These are phyloP conservation scores for Tholera decimalis DNA, from an alignment of 2,888 invertebrate genomes.

Conservation along the genomic window DNA sequence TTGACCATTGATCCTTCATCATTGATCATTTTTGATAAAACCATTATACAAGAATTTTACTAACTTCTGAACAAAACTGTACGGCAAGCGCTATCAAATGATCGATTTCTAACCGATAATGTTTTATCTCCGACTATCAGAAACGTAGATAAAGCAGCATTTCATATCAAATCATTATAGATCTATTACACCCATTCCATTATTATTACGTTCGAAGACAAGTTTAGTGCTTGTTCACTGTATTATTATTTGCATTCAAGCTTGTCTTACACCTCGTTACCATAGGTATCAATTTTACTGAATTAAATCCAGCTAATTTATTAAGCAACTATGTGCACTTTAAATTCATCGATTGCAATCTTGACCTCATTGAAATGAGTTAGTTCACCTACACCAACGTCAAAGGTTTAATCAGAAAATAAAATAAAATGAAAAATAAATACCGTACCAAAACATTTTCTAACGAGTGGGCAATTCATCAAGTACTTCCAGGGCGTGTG, in stretches of 20 bases:
- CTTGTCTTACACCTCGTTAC: conserved; percentile 48
- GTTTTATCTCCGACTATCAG: conserved; percentile 45
- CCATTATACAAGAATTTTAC: conserved; percentile 54
- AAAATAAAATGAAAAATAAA: conserved; percentile 75
- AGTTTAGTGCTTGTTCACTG: conserved; percentile 33
- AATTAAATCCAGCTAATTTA: conserved; percentile 45
- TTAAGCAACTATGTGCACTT: conserved; percentile 39
- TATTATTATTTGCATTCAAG: conserved; percentile 43
- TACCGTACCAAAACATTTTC: conserved; percentile 91
- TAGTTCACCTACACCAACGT: conserved; percentile 59
- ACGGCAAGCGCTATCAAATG: conserved; percentile 44
- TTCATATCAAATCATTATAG: conserved; percentile 44
- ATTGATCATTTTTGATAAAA: conserved; percentile 66
- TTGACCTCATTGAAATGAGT: conserved; percentile 57
- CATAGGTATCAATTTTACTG: conserved; percentile 38
- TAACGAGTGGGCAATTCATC: conserved; percentile 92
- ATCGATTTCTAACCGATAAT: conserved; percentile 47
- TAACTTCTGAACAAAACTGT: conserved; percentile 41
- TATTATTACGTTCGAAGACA: conserved; percentile 26
- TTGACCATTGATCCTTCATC: conserved; percentile 58
- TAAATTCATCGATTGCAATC: conserved; percentile 52
- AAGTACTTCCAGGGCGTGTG: conserved; percentile 91
- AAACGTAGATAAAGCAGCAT: conserved; percentile 55
- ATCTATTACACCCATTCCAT: conserved; percentile 38
- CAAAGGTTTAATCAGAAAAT: conserved; percentile 52